Conservation (phyloP, 1,140 invertebrate species). For the Choristoneura fumiferana region DNA sequence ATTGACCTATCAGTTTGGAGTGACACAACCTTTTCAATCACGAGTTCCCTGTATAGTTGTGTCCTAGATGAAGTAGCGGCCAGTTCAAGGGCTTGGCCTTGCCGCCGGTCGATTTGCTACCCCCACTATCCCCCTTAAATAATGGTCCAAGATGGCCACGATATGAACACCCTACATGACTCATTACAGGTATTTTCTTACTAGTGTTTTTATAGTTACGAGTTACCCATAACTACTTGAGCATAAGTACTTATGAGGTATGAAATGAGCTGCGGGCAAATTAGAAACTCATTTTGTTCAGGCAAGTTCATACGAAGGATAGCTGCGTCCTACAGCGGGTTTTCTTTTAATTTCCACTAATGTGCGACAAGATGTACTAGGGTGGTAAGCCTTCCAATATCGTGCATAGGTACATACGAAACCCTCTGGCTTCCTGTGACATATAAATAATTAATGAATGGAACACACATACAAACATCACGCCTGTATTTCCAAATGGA, state of each 20-base stretch:
- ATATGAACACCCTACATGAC: not conserved
- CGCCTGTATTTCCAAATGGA: too few species aligned
- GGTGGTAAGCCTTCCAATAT: too few species aligned
- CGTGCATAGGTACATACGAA: too few species aligned
- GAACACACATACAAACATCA: too few species aligned
- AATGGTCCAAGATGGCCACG: conserved; percentile 22
- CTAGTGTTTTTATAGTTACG: not conserved
- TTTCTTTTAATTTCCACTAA: too few species aligned
- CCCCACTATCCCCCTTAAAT: conserved; percentile 31
- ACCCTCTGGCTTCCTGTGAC: too few species aligned
- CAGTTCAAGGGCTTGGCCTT: conserved; percentile 67
- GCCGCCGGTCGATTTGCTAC: conserved; percentile 54
- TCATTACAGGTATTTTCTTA: conserved; percentile 14
- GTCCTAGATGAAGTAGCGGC: conserved; percentile 43
- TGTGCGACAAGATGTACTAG: too few species aligned
- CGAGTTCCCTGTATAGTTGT: conserved; percentile 30
- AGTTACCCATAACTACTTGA: not conserved
- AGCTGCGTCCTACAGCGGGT: too few species aligned
- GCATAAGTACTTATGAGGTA: not conserved
- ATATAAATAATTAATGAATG: too few species aligned
- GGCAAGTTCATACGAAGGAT: conserved; percentile 11
- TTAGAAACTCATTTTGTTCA: not conserved
- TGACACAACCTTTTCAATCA: conserved; percentile 41
- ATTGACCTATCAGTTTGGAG: conserved; percentile 28
- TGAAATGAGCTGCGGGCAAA: too few species aligned